phyloP scores from a whole-genome alignment of 1,140 invertebrate species.

The Helicoverpa armigera region DNA sequence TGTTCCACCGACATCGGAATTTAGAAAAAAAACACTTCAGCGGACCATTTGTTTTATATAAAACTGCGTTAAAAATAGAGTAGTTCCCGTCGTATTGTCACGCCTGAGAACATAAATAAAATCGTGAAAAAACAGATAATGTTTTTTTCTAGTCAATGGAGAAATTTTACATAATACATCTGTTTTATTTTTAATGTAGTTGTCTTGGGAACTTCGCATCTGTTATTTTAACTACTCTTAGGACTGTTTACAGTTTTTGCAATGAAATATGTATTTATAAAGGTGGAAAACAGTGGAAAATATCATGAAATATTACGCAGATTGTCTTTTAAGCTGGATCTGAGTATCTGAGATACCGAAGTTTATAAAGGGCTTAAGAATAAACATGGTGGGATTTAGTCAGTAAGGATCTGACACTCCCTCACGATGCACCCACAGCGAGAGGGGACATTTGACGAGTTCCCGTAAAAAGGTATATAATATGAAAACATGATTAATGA shows the following conservation, averaged over 20 bases:
- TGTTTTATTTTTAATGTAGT: slow-evolving; percentile 2
- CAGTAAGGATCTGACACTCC: no score
- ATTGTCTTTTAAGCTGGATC: no score
- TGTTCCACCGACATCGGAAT: no score
- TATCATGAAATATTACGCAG: background rate
- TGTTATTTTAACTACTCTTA: background rate
- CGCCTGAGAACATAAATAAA: background rate
- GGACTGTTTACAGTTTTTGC: background rate
- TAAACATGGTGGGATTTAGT: no score
- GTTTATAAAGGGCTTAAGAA: no score
- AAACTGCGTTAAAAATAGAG: background rate
- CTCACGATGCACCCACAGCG: no score
- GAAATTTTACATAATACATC: background rate
- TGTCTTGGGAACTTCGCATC: background rate
- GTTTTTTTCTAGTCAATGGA: slow-evolving; percentile 5
- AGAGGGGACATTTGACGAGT: no score
- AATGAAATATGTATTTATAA: background rate
- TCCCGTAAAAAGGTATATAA: no score
- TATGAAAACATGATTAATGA: no score
- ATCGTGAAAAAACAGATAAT: background rate
- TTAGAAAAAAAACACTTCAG: no score
- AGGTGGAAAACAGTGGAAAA: background rate
- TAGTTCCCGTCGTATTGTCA: background rate
- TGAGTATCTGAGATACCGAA: no score
- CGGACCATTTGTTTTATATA: background rate